A percentile compares a stretch with the other conserved stretches of the same genome.
Conservation (phyloP, 2,797 vertebrate genomes). For the Anniella stebbinsi region DNA sequence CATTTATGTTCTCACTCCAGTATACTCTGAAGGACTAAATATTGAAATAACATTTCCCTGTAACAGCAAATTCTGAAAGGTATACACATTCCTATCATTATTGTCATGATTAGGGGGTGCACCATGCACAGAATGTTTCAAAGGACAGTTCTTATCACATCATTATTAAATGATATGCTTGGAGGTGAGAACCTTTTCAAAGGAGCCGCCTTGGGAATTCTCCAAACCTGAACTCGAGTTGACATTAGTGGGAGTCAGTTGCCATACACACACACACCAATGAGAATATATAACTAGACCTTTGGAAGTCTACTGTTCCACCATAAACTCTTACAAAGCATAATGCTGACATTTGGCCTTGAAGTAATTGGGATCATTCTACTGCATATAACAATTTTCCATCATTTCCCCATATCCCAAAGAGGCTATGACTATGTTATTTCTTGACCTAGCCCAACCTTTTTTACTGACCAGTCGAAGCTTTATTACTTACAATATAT, state of each 20-base stretch:
- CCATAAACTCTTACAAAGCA: background rate
- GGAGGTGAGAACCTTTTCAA: background rate
- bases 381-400: background rate
- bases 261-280: background rate
- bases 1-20: background rate
- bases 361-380: background rate
- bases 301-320: background rate
- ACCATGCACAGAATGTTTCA: constrained; percentile 2
- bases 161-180: background rate
- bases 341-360: background rate
- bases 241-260: background rate
- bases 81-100: background rate
- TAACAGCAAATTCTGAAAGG: background rate
- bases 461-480: background rate
- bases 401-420: background rate
- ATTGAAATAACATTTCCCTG: background rate
- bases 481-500: background rate
- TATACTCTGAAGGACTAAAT: background rate
- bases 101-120: background rate
- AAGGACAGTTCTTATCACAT: constrained; percentile 2
- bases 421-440: background rate
- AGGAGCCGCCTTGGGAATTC: background rate
- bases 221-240: background rate
- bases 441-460: background rate
- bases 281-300: background rate